A percentile compares a stretch with the other conserved stretches of the same genome.
Conservation (phyloP, 2,888 invertebrate genomes). For the Geophilus truncorum region DNA sequence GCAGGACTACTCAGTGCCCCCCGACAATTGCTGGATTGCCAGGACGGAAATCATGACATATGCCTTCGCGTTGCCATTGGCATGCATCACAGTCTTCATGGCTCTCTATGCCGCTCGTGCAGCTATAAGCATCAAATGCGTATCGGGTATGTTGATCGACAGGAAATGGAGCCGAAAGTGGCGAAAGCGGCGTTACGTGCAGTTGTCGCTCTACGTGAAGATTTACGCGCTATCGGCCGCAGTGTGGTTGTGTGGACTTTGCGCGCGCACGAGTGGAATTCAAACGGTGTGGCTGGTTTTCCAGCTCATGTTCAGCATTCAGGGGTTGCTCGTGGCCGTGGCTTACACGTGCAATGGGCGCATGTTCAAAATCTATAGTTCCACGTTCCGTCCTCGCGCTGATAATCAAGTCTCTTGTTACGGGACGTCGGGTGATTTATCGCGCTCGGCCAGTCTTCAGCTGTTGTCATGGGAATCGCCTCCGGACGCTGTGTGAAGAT, state of each 20-base stretch:
- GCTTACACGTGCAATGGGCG: conserved; percentile 61
- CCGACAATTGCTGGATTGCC: conserved; percentile 43
- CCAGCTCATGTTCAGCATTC: conserved; percentile 47
- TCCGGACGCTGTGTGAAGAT: conserved; percentile 32
- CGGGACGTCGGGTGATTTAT: conserved; percentile 39
- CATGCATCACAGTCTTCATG: conserved; percentile 51
- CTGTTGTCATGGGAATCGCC: conserved; percentile 42
- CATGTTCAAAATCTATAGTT: conserved; percentile 43
- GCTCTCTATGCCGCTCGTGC: conserved; percentile 55
- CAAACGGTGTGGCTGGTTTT: conserved; percentile 47
- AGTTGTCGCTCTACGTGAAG: conserved; percentile 58
- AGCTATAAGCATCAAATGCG: conserved; percentile 57
- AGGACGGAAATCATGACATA: conserved; percentile 52
- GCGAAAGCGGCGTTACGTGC: conserved; percentile 57
- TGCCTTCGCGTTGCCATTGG: conserved; percentile 55
- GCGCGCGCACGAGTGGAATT: conserved; percentile 43
- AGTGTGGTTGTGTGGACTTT: conserved; percentile 50
- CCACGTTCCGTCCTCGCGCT: conserved; percentile 39
- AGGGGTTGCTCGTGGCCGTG: conserved; percentile 60
- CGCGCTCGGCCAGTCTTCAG: conserved; percentile 42
- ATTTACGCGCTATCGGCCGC: conserved; percentile 53
- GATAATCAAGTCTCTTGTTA: conserved; percentile 32
- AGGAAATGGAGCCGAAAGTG: conserved; percentile 57
- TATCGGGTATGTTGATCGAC: conserved; percentile 55
- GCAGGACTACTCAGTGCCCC: conserved; percentile 44